phyloP scores from a whole-genome alignment of 2,888 invertebrate species.

The Lamellibrachia satsuma region DNA sequence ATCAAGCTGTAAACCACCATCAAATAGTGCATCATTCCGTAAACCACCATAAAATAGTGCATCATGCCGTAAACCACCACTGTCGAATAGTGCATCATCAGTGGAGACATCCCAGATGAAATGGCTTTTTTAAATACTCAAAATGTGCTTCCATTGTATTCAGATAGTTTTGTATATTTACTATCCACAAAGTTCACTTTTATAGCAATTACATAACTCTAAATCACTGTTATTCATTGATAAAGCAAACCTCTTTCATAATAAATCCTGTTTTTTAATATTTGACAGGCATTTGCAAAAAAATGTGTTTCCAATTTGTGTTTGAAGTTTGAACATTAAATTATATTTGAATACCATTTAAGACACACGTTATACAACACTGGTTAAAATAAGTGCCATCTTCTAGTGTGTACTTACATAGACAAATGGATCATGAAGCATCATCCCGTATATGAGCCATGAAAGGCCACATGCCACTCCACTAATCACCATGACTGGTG shows the following conservation, averaged over 20 bases:
- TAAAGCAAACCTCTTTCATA: too few relatives aligned
- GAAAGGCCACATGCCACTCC: slow-evolving; percentile 40
- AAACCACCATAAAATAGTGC: neutral
- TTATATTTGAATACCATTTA: neutral
- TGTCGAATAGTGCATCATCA: neutral
- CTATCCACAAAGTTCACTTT: too few relatives aligned
- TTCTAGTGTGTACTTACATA: slow-evolving; percentile 42
- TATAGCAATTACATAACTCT: too few relatives aligned
- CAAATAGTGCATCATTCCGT: neutral
- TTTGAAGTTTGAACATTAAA: neutral
- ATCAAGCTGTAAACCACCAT: neutral
- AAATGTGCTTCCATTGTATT: too few relatives aligned
- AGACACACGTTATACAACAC: neutral
- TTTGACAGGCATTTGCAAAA: too few relatives aligned
- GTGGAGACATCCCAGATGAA: too few relatives aligned
- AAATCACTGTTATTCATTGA: too few relatives aligned
- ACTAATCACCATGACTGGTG: slow-evolving; percentile 42
- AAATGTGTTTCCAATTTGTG: too few relatives aligned
- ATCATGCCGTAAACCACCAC: neutral
- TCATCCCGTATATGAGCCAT: slow-evolving; percentile 47
- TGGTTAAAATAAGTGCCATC: neutral
- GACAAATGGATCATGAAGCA: slow-evolving; percentile 47
- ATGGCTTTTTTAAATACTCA: too few relatives aligned
- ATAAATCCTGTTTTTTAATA: too few relatives aligned
- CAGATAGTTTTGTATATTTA: too few relatives aligned